Percentiles rank a stretch among this genome's conserved stretches.
phyloP scores from a whole-genome alignment of 1,140 invertebrate genomes.

The Caenorhabditis briggsae region DNA sequence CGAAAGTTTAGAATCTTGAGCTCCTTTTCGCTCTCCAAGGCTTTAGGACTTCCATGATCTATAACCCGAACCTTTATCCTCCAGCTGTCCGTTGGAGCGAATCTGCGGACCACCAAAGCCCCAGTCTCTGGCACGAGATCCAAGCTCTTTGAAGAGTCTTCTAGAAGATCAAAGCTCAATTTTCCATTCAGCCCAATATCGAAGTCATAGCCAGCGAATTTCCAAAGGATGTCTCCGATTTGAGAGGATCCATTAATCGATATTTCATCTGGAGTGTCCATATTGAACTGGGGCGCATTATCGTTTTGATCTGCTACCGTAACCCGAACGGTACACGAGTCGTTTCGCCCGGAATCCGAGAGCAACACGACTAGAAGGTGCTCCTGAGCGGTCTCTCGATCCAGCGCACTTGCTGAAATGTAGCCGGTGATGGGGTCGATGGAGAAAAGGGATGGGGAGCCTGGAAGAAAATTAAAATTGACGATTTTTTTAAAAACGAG shows the following conservation, averaged over 20 bases:
- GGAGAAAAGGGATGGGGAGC: constrained; percentile 81
- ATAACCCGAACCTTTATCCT: not conserved
- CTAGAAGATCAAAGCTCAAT: constrained; percentile 80
- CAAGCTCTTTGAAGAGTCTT: constrained; percentile 53
- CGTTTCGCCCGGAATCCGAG: constrained; percentile 85
- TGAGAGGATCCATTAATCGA: constrained; percentile 15
- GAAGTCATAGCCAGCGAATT: constrained; percentile 87
- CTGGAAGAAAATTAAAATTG: not conserved
- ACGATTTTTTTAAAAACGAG: not conserved
- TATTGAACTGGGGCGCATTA: constrained; percentile 86
- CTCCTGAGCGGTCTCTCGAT: constrained; percentile 84
- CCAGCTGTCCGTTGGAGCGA: not conserved
- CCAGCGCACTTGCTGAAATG: constrained; percentile 84
- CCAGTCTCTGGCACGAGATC: constrained; percentile 60
- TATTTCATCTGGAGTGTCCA: constrained; percentile 7
- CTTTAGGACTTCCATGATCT: not conserved
- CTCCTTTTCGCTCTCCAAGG: not conserved
- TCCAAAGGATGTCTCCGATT: constrained; percentile 83
- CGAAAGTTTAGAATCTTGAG: not conserved
- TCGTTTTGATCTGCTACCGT: constrained; percentile 91
- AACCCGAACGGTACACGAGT: constrained; percentile 85
- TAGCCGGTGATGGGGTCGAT: constrained; percentile 84
- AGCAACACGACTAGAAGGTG: constrained; percentile 87
- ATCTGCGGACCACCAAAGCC: constrained; percentile 9
- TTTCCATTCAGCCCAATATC: constrained; percentile 92